phyloP scores from a whole-genome alignment of 2,888 invertebrate species.

The Auanema freiburgensis region DNA sequence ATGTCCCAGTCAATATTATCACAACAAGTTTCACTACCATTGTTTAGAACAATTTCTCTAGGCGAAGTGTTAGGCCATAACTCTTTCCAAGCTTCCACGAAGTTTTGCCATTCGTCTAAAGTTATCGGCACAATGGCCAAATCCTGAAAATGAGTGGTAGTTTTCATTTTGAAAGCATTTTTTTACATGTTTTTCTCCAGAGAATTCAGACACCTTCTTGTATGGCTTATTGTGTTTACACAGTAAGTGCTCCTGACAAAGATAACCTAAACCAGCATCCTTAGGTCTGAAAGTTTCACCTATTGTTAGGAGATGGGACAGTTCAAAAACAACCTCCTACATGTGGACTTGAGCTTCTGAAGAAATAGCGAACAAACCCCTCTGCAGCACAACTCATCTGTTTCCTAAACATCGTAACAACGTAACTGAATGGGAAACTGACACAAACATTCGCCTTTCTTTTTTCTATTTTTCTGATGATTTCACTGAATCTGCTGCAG shows the following conservation, averaged over 20 bases:
- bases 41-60: not conserved
- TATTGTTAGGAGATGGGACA: no score
- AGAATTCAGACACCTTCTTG: not conserved
- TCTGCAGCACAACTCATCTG: no score
- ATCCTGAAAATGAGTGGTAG: not conserved
- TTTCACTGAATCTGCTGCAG: not conserved
- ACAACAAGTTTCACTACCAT: no score
- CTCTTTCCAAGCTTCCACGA: constrained; percentile 16
- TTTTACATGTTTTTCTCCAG: not conserved
- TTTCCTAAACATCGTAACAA: no score
- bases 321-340: no score
- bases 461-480: not conserved
- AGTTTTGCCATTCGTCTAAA: constrained; percentile 32
- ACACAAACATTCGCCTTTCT: not conserved
- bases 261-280: no score
- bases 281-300: no score
- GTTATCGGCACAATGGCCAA: constrained; percentile 27
- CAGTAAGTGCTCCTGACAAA: no score
- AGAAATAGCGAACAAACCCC: no score
- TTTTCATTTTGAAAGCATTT: not conserved
- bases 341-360: no score
- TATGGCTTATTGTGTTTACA: not conserved
- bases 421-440: no score
- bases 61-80: not conserved
- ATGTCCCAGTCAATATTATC: no score